Evolutionary conservation across 2,113 vertebrate species (phyloP).

Genomic region (Ophthalmolycus amberensis): DNA sequence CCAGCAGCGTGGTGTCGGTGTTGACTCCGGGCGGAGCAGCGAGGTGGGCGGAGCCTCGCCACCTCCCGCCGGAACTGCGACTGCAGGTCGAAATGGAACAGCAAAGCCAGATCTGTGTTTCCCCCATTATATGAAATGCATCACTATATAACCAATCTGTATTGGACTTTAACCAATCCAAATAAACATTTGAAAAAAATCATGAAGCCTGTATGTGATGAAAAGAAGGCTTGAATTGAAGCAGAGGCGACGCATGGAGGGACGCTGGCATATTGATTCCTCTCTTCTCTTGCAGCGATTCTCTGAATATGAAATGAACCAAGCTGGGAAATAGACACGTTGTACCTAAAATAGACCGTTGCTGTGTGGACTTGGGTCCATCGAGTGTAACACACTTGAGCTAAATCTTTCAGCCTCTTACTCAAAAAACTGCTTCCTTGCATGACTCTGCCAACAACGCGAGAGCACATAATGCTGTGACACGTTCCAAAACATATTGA

Average conservation of each 20-base stretch:
- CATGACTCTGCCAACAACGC: background rate
- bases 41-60: no score
- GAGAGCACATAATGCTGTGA: background rate
- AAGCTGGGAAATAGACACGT: background rate
- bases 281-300: background rate
- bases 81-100: no score
- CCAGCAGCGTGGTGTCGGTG: no score
- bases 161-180: background rate
- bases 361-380: constrained; percentile 33
- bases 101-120: no score
- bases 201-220: background rate
- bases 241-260: no score
- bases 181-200: background rate
- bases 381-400: background rate
- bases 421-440: background rate
- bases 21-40: no score
- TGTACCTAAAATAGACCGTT: constrained; percentile 43
- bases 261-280: background rate
- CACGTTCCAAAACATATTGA: background rate
- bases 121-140: no score
- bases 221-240: background rate
- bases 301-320: background rate
- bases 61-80: no score
- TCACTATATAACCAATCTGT: background rate
- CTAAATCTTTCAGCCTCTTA: background rate